phyloP scores from a whole-genome alignment of 1,140 invertebrate species.

The Lordiphosa clarofinis region DNA sequence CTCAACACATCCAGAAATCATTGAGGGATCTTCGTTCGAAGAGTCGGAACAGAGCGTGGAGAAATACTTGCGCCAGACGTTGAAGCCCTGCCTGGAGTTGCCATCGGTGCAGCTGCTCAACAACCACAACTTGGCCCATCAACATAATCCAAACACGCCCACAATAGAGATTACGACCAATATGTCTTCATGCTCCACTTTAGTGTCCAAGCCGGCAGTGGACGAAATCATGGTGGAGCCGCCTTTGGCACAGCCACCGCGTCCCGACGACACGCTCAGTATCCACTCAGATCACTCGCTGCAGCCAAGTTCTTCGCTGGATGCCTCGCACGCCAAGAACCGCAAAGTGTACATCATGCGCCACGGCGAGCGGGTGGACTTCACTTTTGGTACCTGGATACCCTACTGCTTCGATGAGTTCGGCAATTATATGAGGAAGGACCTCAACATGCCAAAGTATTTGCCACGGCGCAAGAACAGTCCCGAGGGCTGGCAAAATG shows the following conservation, averaged over 20 bases:
- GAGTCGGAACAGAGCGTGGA: constrained; percentile 76
- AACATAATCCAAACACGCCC: constrained; percentile 64
- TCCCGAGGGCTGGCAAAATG: constrained; percentile 87
- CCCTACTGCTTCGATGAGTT: constrained; percentile 91
- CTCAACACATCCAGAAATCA: constrained; percentile 53
- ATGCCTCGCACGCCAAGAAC: constrained; percentile 43
- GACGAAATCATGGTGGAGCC: constrained; percentile 73
- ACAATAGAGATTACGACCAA: constrained; percentile 69
- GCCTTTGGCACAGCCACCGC: constrained; percentile 37
- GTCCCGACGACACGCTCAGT: constrained; percentile 67
- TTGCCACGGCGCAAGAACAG: constrained; percentile 83
- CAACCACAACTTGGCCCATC: constrained; percentile 42
- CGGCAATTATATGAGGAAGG: constrained; percentile 88
- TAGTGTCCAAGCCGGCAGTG: constrained; percentile 43
- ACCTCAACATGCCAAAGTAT: constrained; percentile 93
- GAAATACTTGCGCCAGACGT: constrained; percentile 67
- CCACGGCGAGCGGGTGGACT: constrained; percentile 89
- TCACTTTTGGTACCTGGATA: constrained; percentile 94
- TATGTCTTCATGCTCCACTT: constrained; percentile 58
- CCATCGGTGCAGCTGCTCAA: constrained; percentile 58
- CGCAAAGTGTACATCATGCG: constrained; percentile 87
- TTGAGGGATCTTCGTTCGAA: constrained; percentile 70
- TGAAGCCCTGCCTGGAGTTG: constrained; percentile 68
- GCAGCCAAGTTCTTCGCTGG: constrained; percentile 22
- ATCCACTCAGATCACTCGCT: constrained; percentile 59